Base-by-base conservation (phyloP, 2,113 vertebrate species). In the Lates calcarifer region DNA sequence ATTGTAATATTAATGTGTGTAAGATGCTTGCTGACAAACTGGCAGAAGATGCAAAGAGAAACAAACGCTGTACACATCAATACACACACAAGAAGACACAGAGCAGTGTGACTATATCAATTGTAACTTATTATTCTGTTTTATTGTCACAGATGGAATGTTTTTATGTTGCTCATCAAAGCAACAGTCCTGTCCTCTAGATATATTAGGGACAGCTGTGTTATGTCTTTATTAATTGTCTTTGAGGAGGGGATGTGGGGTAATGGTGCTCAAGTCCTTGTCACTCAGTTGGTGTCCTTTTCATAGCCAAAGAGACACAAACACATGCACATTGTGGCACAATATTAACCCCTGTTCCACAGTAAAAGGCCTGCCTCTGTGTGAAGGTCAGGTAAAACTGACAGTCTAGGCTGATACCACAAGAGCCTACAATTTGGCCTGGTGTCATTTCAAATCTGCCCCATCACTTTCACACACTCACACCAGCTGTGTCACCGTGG, bases 381-480 rank as follows among this genome's bases (percentile, higher is more conserved):
- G 28, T 20, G 31, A 61, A 66, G 29, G 9, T 62, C 39, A 76
- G 62, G 63, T 55, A 49, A 67, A 71, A 55, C n/a, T 29, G 0
- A 49, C 20, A 22, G 20, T 10, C 7, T 22, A 18, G 17, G 17
- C 17, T 47, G 17, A 47, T 47, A 20, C 17, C 67, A 18, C 68
- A 45, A 39, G 17, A 60, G 24, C n/a, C 29, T 10, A 22, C 41
- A 57, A 28, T 55, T 66, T 39, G 3, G 10, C 39, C 55, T 20
- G 45, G 39, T 75, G 49, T 78, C 43, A 58, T 62, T 74, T 79
- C 60, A 73, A 7, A 75, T 75, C 41, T 60, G 24, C n/a, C 29
- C 77, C 41, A 55, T 57, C 5, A 4, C 57, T 79, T 24, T 82
- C 58, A 62, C 31, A 17, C 49, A 53, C 43, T 78, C 64, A 55